Evolutionary conservation across 1,140 invertebrate genomes (phyloP).

Genomic region (Zaprionus africanus): DNA sequence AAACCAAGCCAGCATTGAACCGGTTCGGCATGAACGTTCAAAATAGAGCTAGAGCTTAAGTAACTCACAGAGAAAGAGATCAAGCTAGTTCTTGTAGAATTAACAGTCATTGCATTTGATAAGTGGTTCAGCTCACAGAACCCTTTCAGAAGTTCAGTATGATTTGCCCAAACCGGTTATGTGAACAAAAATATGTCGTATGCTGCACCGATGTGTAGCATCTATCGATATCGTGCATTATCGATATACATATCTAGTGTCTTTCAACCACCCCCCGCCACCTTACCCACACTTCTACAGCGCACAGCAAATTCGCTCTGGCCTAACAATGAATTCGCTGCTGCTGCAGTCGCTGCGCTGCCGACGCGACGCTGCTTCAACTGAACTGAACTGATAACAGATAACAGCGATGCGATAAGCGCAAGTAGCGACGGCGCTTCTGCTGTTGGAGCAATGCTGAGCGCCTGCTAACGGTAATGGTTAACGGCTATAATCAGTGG

Average conservation of each 20-base stretch:
- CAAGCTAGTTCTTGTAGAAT: no score
- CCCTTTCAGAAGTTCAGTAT: no score
- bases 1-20: neutral
- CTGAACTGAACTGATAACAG: conserved; percentile 23
- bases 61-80: no score
- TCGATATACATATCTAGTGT: neutral
- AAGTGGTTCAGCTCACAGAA: neutral
- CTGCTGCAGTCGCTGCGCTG: neutral
- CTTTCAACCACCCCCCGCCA: no score
- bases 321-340: neutral
- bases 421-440: conserved; percentile 1
- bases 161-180: neutral
- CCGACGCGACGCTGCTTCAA: neutral
- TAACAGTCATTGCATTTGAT: neutral
- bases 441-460: conserved; percentile 10
- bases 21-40: neutral
- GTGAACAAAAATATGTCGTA: no score
- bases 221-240: neutral
- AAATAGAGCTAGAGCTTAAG: no score
- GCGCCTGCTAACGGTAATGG: conserved; percentile 36
- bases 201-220: neutral
- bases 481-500: conserved; percentile 43
- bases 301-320: neutral
- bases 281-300: neutral
- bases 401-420: conserved; percentile 2